Evolutionary conservation across 2,113 vertebrate species (phyloP).

Genomic region (Hepsetus odoe): DNA sequence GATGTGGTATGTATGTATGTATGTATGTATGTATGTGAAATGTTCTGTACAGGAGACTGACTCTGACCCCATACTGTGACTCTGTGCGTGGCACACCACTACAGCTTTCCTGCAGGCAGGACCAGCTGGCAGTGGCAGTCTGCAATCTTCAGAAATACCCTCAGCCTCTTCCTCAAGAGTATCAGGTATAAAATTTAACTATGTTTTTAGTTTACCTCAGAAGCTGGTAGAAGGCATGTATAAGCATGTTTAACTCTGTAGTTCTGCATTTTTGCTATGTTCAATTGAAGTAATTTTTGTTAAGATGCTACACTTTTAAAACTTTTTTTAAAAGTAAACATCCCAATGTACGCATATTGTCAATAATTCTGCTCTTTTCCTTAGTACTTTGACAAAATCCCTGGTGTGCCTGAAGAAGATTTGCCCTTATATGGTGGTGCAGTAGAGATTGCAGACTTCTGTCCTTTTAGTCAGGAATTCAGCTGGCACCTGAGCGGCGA

Average conservation of each 20-base stretch:
- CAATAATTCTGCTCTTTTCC: no score
- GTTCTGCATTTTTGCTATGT: no score
- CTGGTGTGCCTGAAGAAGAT: conserved; percentile 79
- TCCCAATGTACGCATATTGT: no score
- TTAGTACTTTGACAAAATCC: conserved; percentile 92
- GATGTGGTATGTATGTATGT: no score
- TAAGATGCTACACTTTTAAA: no score
- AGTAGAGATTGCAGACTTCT: conserved; percentile 96
- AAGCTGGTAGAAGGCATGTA: neutral
- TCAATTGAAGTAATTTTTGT: no score
- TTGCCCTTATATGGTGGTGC: conserved; percentile 89
- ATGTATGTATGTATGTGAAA: no score
- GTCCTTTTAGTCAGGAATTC: conserved; percentile 97
- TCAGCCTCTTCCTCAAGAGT: conserved; percentile 85
- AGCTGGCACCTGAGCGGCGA: conserved; percentile 95
- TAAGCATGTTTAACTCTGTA: neutral
- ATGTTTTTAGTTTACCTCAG: no score
- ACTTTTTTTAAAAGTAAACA: no score
- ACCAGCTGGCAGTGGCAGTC: conserved; percentile 94
- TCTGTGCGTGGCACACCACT: conserved; percentile 88
- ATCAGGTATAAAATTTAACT: conserved; percentile 87
- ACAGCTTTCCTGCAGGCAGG: conserved; percentile 94
- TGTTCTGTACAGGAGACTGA: conserved; percentile 73
- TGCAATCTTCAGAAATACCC: conserved; percentile 94
- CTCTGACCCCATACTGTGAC: conserved; percentile 87